A percentile compares a stretch with the other conserved stretches of the same genome.
Conservation (phyloP, 1,140 invertebrate species). For the Pseudomyrmex gracilis region DNA sequence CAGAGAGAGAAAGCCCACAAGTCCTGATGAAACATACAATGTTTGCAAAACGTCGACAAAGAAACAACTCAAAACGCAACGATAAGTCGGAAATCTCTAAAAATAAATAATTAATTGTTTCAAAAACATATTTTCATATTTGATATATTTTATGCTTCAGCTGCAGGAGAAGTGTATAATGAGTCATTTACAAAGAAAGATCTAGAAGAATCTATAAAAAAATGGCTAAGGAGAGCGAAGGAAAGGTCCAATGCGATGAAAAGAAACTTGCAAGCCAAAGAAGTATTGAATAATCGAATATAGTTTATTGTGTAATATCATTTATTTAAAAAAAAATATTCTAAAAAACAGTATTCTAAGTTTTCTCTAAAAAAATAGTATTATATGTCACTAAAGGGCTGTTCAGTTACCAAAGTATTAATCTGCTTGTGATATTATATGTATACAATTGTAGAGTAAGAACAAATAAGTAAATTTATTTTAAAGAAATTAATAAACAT, state of each 20-base stretch:
- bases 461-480: too few species aligned
- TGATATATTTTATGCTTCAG: not conserved
- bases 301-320: too few species aligned
- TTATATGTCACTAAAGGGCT: not conserved
- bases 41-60: not conserved
- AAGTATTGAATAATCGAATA: not conserved
- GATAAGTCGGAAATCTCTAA: not conserved
- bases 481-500: too few species aligned
- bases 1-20: not conserved
- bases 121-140: constrained; percentile 5
- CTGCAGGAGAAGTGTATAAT: constrained; percentile 9
- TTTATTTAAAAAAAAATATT: too few species aligned
- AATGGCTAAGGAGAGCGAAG: not conserved
- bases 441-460: too few species aligned
- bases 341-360: too few species aligned
- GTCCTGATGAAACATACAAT: not conserved
- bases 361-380: too few species aligned
- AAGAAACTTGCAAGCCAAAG: not conserved
- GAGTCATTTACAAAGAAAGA: not conserved
- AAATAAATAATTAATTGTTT: not conserved
- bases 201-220: not conserved
- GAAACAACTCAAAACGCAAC: not conserved
- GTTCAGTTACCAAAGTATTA: too few species aligned
- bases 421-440: too few species aligned
- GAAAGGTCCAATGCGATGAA: not conserved